A percentile compares a stretch with the other conserved stretches of the same genome.
phyloP scores from a whole-genome alignment of 2,113 vertebrate genomes.

The Psittacus erithacus region DNA sequence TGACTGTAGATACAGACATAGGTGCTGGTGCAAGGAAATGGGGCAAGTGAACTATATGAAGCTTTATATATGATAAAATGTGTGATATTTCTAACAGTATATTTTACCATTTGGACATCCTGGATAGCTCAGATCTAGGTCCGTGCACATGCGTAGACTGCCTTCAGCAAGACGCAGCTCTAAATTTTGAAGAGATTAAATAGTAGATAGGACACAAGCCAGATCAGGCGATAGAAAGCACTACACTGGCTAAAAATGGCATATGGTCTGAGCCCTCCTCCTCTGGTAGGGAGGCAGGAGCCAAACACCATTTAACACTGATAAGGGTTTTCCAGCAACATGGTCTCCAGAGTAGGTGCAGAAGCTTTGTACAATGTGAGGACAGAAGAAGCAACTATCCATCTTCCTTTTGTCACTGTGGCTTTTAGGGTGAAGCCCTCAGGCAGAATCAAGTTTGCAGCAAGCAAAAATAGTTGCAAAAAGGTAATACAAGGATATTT shows the following conservation, averaged over 20 bases:
- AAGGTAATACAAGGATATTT: background rate
- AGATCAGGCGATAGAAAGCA: background rate
- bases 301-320: background rate
- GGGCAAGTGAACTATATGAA: background rate
- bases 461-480: background rate
- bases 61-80: background rate
- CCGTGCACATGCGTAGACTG: background rate
- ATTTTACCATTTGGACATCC: background rate
- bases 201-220: background rate
- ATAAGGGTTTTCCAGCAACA: background rate
- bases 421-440: background rate
- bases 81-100: background rate
- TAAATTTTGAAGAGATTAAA: background rate
- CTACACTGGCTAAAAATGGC: background rate
- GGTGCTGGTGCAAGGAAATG: background rate
- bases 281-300: background rate
- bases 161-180: background rate
- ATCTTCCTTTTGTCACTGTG: background rate
- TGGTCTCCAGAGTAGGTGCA: background rate
- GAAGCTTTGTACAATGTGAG: background rate
- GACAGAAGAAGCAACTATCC: background rate
- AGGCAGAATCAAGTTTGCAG: background rate
- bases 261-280: background rate
- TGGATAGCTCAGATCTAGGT: background rate
- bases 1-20: fast-evolving